Conservation (phyloP, 2,888 invertebrate species). For the Luperina testacea region DNA sequence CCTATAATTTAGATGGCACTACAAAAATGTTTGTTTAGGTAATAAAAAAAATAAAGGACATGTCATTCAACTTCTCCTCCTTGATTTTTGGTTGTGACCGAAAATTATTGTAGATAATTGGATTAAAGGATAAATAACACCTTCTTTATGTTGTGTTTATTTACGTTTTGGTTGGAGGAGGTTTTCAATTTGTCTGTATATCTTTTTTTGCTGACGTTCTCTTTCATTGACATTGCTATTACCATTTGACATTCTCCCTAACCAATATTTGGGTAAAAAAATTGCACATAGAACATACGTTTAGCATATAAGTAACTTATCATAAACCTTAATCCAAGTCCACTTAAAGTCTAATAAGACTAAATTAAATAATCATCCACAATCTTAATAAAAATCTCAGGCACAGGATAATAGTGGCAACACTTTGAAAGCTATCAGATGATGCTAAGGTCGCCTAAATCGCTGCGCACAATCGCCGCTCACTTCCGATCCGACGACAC, state of each 20-base stretch:
- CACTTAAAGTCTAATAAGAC: slow-evolving; percentile 10
- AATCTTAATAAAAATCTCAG: slow-evolving; percentile 41
- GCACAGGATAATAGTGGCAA: slow-evolving; percentile 15
- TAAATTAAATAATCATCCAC: slow-evolving; percentile 20
- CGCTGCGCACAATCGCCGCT: slow-evolving; percentile 48
- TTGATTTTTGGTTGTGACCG: not conserved
- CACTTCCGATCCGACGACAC: slow-evolving; percentile 59
- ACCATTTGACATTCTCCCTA: not conserved
- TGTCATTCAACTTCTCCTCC: not conserved
- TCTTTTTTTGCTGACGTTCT: not conserved
- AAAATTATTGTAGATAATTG: not conserved
- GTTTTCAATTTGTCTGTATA: not conserved
- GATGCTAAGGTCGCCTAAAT: slow-evolving; percentile 56
- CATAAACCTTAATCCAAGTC: not conserved
- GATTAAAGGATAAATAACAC: slow-evolving; percentile 2
- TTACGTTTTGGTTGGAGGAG: slow-evolving; percentile 9
- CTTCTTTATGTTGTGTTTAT: not conserved
- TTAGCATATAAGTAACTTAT: not conserved
- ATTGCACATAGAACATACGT: not conserved
- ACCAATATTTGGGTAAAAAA: slow-evolving; percentile 1
- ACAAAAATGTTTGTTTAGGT: slow-evolving; percentile 3
- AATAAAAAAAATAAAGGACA: not conserved
- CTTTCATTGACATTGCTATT: not conserved
- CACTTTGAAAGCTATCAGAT: slow-evolving; percentile 57
- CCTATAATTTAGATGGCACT: not conserved